These are phyloP conservation scores for Protaetia brevitarsis DNA, from an alignment of 1,140 invertebrate species.

Conservation along the genomic window DNA sequence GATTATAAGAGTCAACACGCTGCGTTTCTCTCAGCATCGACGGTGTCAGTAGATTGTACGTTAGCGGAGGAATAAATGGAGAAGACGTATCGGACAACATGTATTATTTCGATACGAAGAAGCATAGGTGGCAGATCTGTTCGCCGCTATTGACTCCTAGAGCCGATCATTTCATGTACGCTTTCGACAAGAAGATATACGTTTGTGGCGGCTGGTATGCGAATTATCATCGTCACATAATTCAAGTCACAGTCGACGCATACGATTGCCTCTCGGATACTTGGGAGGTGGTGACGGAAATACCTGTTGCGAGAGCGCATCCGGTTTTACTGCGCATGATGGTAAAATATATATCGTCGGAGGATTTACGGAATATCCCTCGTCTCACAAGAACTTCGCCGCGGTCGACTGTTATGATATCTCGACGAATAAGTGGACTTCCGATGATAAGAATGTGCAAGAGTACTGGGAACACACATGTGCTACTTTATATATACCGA, in stretches of 20 bases:
- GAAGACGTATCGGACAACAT: constrained; percentile 58
- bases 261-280: constrained; percentile 59
- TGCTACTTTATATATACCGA: constrained; percentile 63
- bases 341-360: constrained; percentile 69
- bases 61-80: constrained; percentile 62
- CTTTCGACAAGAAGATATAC: constrained; percentile 59
- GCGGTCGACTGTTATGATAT: constrained; percentile 64
- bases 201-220: constrained; percentile 71
- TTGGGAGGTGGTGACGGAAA: constrained; percentile 61
- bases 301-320: constrained; percentile 68
- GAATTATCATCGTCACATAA: constrained; percentile 54
- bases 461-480: constrained; percentile 69
- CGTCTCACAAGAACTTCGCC: constrained; percentile 64
- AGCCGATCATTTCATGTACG: constrained; percentile 69
- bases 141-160: constrained; percentile 60
- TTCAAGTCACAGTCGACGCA: constrained; percentile 61
- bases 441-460: constrained; percentile 61
- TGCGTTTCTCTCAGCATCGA: constrained; percentile 54
- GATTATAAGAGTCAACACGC: constrained; percentile 65
- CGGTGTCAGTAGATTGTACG: constrained; percentile 50
- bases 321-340: constrained; percentile 62
- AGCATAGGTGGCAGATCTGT: constrained; percentile 57
- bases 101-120: constrained; percentile 57
- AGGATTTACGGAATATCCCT: constrained; percentile 64
- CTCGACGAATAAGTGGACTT: constrained; percentile 58